Evolutionary conservation across 2,797 vertebrate species (phyloP).

Genomic region (Sebastes diaconus): DNA sequence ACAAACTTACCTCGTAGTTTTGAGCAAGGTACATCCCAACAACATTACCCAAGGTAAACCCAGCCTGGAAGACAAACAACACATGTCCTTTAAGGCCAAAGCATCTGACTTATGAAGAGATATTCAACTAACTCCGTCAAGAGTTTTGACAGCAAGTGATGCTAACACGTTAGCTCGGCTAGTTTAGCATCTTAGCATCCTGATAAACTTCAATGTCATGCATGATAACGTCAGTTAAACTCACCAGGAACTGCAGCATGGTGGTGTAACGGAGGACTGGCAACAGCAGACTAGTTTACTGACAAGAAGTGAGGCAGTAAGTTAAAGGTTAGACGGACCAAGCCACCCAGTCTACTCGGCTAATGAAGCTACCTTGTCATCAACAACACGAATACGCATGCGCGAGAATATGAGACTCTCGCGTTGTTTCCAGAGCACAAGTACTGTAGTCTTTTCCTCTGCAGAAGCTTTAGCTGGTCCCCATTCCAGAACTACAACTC

Average conservation of each 20-base stretch:
- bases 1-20: slow-evolving; percentile 90
- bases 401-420: slow-evolving; percentile 4
- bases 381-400: slow-evolving; percentile 35
- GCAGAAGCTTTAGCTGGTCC: accelerated
- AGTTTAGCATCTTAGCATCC: not conserved
- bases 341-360: not conserved
- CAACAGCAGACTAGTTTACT: not conserved
- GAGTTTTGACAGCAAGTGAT: not conserved
- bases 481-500: slow-evolving; percentile 58
- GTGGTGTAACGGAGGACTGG: not conserved
- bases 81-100: not conserved
- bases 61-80: slow-evolving; percentile 82
- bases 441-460: slow-evolving; percentile 40
- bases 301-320: not conserved
- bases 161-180: slow-evolving; percentile 32
- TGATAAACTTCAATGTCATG: not conserved
- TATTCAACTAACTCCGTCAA: not conserved
- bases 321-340: not conserved
- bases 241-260: slow-evolving; percentile 85
- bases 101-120: too few relatives aligned
- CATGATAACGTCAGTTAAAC: slow-evolving; percentile 6
- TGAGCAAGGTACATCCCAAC: slow-evolving; percentile 98
- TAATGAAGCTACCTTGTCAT: slow-evolving; percentile 11
- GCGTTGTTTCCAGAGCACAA: not conserved
- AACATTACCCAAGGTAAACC: slow-evolving; percentile 95